Evolutionary conservation across 2,797 vertebrate genomes (phyloP).

Genomic region (Arctocebus calabarensis): DNA sequence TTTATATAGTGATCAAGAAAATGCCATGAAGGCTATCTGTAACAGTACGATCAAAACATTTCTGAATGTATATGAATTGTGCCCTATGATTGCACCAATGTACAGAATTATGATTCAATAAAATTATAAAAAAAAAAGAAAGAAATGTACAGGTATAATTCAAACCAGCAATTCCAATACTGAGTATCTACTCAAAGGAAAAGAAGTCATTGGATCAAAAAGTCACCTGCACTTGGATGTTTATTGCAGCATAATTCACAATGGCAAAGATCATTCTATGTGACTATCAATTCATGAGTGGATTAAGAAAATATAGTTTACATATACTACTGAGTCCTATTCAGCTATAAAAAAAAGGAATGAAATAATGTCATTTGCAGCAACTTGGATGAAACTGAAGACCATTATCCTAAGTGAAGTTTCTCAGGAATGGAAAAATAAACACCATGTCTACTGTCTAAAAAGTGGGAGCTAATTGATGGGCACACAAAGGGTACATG

Average conservation of each 20-base stretch:
- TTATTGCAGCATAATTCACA: neutral
- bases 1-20: too few relatives aligned
- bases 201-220: neutral
- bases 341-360: neutral
- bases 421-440: neutral
- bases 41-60: too few relatives aligned
- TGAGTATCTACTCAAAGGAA: neutral
- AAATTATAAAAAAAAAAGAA: too few relatives aligned
- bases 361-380: neutral
- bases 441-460: neutral
- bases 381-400: neutral
- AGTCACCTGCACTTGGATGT: neutral
- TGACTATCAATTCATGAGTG: neutral
- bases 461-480: neutral
- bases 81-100: too few relatives aligned
- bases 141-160: neutral
- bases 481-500: neutral
- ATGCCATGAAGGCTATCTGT: too few relatives aligned
- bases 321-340: neutral
- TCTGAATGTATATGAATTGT: too few relatives aligned
- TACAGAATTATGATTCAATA: too few relatives aligned
- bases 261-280: neutral
- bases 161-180: neutral
- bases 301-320: neutral
- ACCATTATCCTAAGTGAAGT: neutral